These are phyloP conservation scores for Buceros bicornis DNA, from an alignment of 2,797 vertebrate genomes.

Conservation along the genomic window DNA sequence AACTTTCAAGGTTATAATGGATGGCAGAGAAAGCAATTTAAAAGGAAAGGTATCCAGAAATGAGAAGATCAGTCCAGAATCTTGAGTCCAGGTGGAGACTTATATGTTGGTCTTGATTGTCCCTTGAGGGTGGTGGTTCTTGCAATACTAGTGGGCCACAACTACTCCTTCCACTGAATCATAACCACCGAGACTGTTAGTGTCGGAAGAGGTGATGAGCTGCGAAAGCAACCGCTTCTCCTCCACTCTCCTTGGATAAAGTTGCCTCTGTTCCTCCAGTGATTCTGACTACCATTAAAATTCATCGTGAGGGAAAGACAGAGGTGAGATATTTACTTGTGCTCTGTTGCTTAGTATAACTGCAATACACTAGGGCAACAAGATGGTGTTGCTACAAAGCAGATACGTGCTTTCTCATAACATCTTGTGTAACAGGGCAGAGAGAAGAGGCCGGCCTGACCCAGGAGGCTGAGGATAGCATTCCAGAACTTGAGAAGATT, in stretches of 20 bases:
- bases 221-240: background rate
- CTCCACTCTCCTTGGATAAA: background rate
- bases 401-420: background rate
- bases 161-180: background rate
- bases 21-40: background rate
- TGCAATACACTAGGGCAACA: background rate
- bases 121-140: background rate
- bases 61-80: background rate
- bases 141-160: background rate
- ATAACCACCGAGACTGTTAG: background rate
- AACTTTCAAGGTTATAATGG: background rate
- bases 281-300: background rate
- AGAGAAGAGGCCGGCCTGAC: background rate
- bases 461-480: background rate
- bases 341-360: background rate
- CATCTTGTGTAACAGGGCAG: background rate
- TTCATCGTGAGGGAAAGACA: background rate
- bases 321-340: background rate
- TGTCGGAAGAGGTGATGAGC: background rate
- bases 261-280: background rate
- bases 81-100: background rate
- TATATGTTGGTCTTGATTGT: background rate
- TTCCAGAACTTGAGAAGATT: background rate
- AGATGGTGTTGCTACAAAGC: background rate
- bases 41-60: background rate